These are phyloP conservation scores for Discoglossus pictus DNA, from an alignment of 2,797 vertebrate species.

Conservation along the genomic window DNA sequence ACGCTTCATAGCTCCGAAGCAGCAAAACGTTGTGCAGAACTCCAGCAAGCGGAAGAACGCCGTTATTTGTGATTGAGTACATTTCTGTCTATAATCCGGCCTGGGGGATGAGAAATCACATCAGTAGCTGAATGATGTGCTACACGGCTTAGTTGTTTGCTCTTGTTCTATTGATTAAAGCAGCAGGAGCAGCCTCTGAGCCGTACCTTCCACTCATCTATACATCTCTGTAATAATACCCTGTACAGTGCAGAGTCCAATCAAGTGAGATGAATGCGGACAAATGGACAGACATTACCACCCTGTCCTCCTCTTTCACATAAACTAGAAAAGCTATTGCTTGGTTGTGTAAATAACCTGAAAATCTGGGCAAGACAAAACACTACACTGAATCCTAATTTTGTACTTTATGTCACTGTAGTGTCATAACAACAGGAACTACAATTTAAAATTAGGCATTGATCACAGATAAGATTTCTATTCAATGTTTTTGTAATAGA, in stretches of 20 bases:
- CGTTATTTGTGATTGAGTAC: constrained; percentile 30
- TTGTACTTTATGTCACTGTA: too few relatives aligned
- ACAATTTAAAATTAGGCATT: too few relatives aligned
- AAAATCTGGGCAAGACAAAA: too few relatives aligned
- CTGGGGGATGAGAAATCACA: constrained; percentile 34
- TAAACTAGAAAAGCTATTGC: not conserved
- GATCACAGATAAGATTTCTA: too few relatives aligned
- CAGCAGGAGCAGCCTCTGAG: constrained; percentile 18
- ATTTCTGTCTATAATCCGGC: constrained; percentile 47
- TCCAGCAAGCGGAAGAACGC: constrained; percentile 16
- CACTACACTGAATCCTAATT: too few relatives aligned
- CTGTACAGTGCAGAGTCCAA: constrained; percentile 20
- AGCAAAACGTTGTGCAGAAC: not conserved
- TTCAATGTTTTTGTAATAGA: too few relatives aligned
- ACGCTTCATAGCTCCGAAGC: constrained; percentile 22
- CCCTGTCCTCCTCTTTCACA: constrained; percentile 4
- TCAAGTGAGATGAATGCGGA: constrained; percentile 26
- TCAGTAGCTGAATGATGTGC: constrained; percentile 26
- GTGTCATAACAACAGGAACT: too few relatives aligned
- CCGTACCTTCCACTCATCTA: constrained; percentile 24
- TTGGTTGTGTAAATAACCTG: too few relatives aligned
- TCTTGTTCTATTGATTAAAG: constrained; percentile 47
- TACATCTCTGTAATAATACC: constrained; percentile 33
- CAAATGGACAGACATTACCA: constrained; percentile 8
- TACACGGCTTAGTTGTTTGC: constrained; percentile 48